Percentiles rank a stretch among this genome's conserved stretches.
These are phyloP conservation scores for Athrips mouffetella DNA, from an alignment of 2,888 invertebrate species.

Conservation along the genomic window DNA sequence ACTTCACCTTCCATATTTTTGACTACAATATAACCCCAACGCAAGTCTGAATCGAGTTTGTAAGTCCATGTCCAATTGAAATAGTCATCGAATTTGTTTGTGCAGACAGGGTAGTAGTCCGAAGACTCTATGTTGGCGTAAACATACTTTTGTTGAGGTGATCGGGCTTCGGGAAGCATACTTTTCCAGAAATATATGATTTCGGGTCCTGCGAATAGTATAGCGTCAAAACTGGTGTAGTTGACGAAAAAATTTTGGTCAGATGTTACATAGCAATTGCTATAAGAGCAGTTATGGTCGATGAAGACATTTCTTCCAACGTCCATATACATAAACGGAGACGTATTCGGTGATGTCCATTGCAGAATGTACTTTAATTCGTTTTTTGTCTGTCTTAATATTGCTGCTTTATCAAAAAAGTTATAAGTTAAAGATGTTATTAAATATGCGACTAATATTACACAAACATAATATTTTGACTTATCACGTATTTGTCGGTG, in stretches of 20 bases:
- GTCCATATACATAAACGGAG: conserved; percentile 35
- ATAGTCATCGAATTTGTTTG: conserved; percentile 38
- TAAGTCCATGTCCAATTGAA: conserved; percentile 70
- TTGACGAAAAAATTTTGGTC: conserved; percentile 26
- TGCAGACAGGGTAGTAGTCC: conserved; percentile 47
- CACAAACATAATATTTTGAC: too few species aligned
- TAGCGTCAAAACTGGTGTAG: conserved; percentile 36
- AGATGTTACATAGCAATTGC: conserved; percentile 39
- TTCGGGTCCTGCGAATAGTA: conserved; percentile 35
- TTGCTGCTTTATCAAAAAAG: too few species aligned
- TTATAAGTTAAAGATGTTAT: too few species aligned
- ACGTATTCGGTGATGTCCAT: conserved; percentile 34
- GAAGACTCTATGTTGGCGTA: conserved; percentile 56
- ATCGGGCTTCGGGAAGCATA: conserved; percentile 37
- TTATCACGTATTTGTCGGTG: too few species aligned
- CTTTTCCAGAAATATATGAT: conserved; percentile 20
- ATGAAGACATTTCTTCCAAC: conserved; percentile 33
- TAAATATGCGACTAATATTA: too few species aligned
- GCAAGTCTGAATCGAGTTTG: conserved; percentile 48
- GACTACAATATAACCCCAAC: conserved; percentile 53
- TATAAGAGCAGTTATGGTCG: conserved; percentile 33
- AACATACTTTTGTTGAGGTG: conserved; percentile 49
- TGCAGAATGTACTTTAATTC: conserved; percentile 37
- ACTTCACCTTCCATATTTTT: conserved; percentile 38
- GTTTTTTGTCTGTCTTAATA: too few species aligned